Conservation (phyloP, 2,113 vertebrate species). For the Hypocryptadius cinnamomeus region DNA sequence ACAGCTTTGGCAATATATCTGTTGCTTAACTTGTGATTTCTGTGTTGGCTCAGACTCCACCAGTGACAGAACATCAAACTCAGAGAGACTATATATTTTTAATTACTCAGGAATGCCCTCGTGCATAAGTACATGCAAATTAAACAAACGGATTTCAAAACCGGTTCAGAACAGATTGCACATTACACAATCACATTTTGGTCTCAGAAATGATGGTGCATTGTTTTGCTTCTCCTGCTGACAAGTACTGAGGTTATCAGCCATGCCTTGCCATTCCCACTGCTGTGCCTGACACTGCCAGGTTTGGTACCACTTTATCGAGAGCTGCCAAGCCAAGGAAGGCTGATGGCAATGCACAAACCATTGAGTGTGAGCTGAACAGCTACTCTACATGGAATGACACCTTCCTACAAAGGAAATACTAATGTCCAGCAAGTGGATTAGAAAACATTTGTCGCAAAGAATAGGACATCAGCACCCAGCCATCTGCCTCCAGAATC, state of each 20-base stretch:
- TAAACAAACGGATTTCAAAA: constrained; percentile 19
- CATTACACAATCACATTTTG: constrained; percentile 22
- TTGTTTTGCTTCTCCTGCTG: neutral
- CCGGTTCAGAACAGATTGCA: neutral
- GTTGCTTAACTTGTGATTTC: constrained; percentile 40
- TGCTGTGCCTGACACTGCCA: neutral
- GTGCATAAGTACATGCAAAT: constrained; percentile 46
- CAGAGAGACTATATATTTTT: constrained; percentile 42
- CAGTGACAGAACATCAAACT: constrained; percentile 45
- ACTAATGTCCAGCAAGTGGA: neutral
- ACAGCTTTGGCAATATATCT: constrained; percentile 39
- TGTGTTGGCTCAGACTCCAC: constrained; percentile 8
- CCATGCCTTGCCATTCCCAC: neutral
- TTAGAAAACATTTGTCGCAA: neutral
- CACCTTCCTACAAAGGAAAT: neutral
- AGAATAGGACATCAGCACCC: neutral
- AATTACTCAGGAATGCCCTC: constrained; percentile 53
- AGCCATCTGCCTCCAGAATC: neutral
- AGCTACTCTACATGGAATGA: neutral
- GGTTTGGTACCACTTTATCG: neutral
- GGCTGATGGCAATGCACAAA: neutral
- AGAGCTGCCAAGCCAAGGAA: neutral
- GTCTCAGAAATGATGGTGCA: neutral
- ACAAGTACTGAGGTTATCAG: neutral
- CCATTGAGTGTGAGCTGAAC: neutral